Evolutionary conservation across 2,113 vertebrate species (phyloP).

Genomic region (Trochalopteron elliotii): DNA sequence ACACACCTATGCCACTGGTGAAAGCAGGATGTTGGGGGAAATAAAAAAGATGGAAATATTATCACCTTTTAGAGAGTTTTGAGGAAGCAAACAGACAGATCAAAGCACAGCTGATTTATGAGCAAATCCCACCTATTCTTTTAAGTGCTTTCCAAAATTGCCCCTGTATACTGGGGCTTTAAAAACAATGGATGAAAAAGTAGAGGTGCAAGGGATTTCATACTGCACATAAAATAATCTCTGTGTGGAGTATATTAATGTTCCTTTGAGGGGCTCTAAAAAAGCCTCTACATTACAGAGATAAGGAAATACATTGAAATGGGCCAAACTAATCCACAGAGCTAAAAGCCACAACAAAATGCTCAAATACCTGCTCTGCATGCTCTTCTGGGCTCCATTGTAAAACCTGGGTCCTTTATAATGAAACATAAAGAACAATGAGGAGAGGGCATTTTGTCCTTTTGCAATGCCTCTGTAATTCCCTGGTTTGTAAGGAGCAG

Average conservation of each 20-base stretch:
- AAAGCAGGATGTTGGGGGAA: background rate
- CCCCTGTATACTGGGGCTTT: background rate
- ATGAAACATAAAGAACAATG: background rate
- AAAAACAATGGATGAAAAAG: constrained; percentile 21
- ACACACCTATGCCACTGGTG: background rate
- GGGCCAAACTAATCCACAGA: constrained; percentile 20
- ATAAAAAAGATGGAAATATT: background rate
- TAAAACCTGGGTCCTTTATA: background rate
- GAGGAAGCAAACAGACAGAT: background rate
- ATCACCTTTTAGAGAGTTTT: background rate
- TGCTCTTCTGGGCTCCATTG: background rate
- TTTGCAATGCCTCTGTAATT: background rate
- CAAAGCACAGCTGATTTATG: background rate
- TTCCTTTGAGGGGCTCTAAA: constrained; percentile 38
- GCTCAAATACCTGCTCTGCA: background rate
- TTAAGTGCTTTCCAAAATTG: constrained; percentile 23
- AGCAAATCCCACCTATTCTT: constrained; percentile 30
- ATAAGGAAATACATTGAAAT: constrained; percentile 16
- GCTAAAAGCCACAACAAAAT: background rate
- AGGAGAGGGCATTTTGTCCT: background rate
- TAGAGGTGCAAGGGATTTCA: constrained; percentile 21
- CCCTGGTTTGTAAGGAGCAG: background rate
- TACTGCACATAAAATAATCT: constrained; percentile 22
- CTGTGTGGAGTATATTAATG: background rate
- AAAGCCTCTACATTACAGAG: background rate